These are phyloP conservation scores for Chionodraco myersi DNA, from an alignment of 2,113 vertebrate genomes.

Conservation along the genomic window DNA sequence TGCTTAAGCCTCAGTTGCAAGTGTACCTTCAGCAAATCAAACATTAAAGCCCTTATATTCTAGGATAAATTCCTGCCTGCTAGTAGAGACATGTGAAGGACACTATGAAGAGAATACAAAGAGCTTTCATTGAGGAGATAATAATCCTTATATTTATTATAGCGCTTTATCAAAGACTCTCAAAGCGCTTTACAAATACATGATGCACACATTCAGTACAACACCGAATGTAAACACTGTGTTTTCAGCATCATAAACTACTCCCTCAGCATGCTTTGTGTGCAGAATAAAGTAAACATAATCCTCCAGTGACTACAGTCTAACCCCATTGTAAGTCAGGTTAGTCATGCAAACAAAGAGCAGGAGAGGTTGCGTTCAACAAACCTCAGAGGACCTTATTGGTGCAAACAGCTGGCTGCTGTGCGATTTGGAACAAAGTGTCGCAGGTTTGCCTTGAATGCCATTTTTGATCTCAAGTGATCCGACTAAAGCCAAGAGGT, in stretches of 20 bases:
- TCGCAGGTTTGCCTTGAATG: slow-evolving; percentile 20
- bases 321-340: slow-evolving; percentile 11
- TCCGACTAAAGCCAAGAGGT: slow-evolving; percentile 32
- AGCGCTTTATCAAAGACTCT: too few species aligned
- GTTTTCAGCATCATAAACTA: slow-evolving; percentile 3
- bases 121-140: not conserved
- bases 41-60: slow-evolving; percentile 29
- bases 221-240: not conserved
- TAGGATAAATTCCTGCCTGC: slow-evolving; percentile 11
- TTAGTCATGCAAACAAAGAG: slow-evolving; percentile 45
- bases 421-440: slow-evolving; percentile 39
- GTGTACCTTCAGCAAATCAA: slow-evolving; percentile 41
- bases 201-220: not conserved
- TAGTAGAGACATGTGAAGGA: slow-evolving; percentile 29
- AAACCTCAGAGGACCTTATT: slow-evolving; percentile 6
- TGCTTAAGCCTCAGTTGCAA: slow-evolving; percentile 39
- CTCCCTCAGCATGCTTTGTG: not conserved
- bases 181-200: too few species aligned
- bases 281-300: slow-evolving; percentile 27
- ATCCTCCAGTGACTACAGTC: slow-evolving; percentile 13
- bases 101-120: slow-evolving; percentile 7
- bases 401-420: slow-evolving; percentile 24
- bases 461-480: slow-evolving; percentile 34
- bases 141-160: too few species aligned
- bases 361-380: slow-evolving; percentile 21